Base-by-base conservation (phyloP, 2,113 vertebrate genomes). In the Amblyopsis rosae region DNA sequence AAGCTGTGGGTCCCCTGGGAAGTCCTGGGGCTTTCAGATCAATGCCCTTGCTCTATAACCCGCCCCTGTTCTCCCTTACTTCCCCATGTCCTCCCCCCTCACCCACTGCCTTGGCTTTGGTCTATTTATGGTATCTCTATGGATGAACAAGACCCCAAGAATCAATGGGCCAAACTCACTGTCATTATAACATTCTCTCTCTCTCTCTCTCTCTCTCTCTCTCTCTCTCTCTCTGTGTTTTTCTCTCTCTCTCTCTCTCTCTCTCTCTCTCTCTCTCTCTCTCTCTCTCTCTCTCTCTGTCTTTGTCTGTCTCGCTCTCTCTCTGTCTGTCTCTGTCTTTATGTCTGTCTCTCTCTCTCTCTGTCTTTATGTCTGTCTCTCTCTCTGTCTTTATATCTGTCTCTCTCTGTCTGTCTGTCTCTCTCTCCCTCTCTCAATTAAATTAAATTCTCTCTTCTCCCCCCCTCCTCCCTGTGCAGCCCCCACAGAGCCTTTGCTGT, bases 401-500 rank as follows among this genome's bases (percentile, higher is more conserved):
- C 59, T 60, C 12, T 15, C 50, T 79, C 16, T 56, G 9, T 48
- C 60, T 16, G 9, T 48, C 67, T 12, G 45, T 49, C 32, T 62
- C 41, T 51, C 48, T 66, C 49, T 56, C 56, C 57, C 49, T 73
- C 13, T 45, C 13, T n/a, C 59, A n/a, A n/a, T n/a, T n/a, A n/a
- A n/a, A n/a, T n/a, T n/a, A n/a, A n/a, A n/a, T n/a, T 60, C 4
- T 15, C 45, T 26, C 48, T 45, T 85, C 90, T 76, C 85, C 94
- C 57, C 41, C 60, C 35, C 79, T 92, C 82, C 92, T 81, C 91
- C 90, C 92, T 86, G 77, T 69, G 59, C 93, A 98, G 96, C 95
- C 84, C 96, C 96, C 88, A 95, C 90, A 75, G 96, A 98, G 92
- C 96, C 96, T 91, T 94, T 98, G 93, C 95, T 98, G 93, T 98